Percentiles rank a stretch among this genome's conserved stretches.
Evolutionary conservation across 2,797 vertebrate species (phyloP).

Genomic region (Lutjanus argentimaculatus): DNA sequence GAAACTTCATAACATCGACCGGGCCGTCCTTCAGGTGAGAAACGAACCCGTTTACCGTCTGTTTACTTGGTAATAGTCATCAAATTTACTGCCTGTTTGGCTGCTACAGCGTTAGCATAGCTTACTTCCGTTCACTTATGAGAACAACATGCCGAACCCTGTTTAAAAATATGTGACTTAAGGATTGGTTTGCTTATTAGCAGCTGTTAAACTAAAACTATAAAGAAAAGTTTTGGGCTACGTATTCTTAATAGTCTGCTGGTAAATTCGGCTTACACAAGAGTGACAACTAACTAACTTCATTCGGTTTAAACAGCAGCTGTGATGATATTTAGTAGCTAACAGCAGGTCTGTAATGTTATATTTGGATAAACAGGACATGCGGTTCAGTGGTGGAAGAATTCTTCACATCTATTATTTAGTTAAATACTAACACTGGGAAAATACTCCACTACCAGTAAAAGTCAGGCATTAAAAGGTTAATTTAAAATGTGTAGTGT

Average conservation of each 20-base stretch:
- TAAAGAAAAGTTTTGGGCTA: fast-evolving
- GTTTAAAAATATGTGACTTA: not conserved
- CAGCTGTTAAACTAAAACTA: fast-evolving
- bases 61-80: fast-evolving
- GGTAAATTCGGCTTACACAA: not conserved
- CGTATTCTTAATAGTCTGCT: fast-evolving
- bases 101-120: slow-evolving; percentile 14
- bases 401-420: too few relatives aligned
- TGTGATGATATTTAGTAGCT: too few relatives aligned
- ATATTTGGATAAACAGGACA: not conserved
- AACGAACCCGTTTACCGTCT: not conserved
- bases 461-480: too few relatives aligned
- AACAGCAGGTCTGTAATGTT: too few relatives aligned
- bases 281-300: fast-evolving
- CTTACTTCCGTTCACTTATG: not conserved
- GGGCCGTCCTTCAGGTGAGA: slow-evolving; percentile 18
- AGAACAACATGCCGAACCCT: not conserved
- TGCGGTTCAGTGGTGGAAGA: too few relatives aligned
- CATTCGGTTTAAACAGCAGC: not conserved
- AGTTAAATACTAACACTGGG: too few relatives aligned
- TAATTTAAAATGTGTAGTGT: too few relatives aligned
- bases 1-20: fast-evolving
- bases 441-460: too few relatives aligned
- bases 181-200: fast-evolving
- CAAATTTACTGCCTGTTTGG: not conserved